Evolutionary conservation across 2,797 vertebrate genomes (phyloP).

Genomic region (Craterocephalus amniculus): DNA sequence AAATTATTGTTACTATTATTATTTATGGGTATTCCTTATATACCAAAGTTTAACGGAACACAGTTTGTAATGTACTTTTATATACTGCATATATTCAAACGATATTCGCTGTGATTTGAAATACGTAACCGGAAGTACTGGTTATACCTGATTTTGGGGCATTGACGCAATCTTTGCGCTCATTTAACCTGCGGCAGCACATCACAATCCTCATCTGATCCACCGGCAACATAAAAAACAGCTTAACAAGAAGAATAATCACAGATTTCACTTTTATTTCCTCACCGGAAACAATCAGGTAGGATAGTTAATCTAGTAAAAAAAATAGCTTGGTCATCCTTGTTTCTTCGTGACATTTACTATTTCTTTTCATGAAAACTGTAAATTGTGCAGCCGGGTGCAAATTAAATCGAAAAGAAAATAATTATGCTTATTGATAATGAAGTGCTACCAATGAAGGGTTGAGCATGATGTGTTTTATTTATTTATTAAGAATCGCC

Average conservation of each 20-base stretch:
- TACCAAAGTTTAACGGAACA: no score
- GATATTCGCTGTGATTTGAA: constrained; percentile 27
- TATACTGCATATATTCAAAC: no score
- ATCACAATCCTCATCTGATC: constrained; percentile 1
- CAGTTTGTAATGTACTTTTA: no score
- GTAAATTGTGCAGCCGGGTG: not conserved
- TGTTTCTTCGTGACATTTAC: not conserved
- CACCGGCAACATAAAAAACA: not conserved
- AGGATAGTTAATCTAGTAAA: constrained; percentile 5
- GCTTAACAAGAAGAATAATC: constrained; percentile 16
- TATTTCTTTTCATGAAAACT: not conserved
- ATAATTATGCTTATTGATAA: not conserved
- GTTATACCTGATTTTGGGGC: not conserved
- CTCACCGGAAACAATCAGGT: constrained; percentile 7
- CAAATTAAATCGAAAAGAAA: not conserved
- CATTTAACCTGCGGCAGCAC: constrained; percentile 40
- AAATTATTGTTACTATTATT: no score
- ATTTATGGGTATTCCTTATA: no score
- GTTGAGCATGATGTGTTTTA: not conserved
- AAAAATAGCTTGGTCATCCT: not conserved
- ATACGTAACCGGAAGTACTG: not conserved
- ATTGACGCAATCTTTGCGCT: constrained; percentile 38
- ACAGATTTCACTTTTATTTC: not conserved
- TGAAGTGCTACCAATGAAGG: not conserved
- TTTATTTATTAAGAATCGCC: not conserved